A percentile compares a stretch with the other conserved stretches of the same genome.
phyloP scores from a whole-genome alignment of 2,113 vertebrate species.

The Sphyrna mokarran region DNA sequence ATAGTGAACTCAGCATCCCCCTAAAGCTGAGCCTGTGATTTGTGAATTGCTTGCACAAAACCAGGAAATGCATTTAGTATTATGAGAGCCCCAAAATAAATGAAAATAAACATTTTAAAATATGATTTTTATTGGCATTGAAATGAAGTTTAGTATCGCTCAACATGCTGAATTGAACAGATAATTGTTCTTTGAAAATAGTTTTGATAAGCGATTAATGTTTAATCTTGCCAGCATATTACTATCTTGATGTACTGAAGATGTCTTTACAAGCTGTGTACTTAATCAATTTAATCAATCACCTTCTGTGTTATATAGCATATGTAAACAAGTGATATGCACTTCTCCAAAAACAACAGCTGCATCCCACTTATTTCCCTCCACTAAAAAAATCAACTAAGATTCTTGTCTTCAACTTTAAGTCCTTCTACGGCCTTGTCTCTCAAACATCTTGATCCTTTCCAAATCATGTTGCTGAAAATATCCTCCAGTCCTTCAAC shows the following conservation, averaged over 20 bases:
- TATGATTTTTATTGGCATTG: not conserved
- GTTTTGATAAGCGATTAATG: not conserved
- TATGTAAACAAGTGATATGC: not conserved
- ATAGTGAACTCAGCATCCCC: not conserved
- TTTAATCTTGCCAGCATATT: not conserved
- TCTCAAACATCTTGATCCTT: not conserved
- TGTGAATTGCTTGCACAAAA: not conserved
- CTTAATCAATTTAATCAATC: not conserved
- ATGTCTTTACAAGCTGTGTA: not conserved
- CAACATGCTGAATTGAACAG: not conserved
- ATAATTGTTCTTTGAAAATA: constrained; percentile 5
- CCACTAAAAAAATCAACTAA: not conserved
- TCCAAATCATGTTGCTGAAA: not conserved
- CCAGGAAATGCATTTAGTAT: not conserved
- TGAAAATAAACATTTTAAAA: not conserved
- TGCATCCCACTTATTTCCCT: not conserved
- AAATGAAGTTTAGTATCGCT: not conserved
- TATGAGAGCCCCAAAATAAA: not conserved
- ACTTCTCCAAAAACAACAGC: not conserved
- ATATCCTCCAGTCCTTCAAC: not conserved
- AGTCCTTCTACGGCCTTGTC: not conserved
- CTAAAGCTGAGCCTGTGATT: not conserved
- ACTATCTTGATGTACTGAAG: not conserved
- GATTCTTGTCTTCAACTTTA: constrained; percentile 9
- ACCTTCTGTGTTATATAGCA: not conserved